phyloP scores from a whole-genome alignment of 2,113 vertebrate genomes.

The Cyprichromis sp. region DNA sequence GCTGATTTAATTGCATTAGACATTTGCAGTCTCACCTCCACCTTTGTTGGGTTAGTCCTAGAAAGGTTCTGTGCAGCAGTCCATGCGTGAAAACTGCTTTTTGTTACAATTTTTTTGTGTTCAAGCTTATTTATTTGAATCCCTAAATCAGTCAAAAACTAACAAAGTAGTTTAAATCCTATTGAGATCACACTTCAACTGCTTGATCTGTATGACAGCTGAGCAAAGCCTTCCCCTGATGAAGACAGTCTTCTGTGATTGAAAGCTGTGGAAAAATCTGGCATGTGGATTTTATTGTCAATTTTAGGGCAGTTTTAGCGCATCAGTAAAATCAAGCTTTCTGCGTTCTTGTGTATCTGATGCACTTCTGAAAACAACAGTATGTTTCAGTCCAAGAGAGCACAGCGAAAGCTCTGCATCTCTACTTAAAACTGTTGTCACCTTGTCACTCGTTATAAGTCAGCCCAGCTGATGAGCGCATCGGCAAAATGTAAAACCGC shows the following conservation, averaged over 20 bases:
- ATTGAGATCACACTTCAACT: not conserved
- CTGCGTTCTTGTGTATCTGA: not conserved
- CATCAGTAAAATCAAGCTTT: not conserved
- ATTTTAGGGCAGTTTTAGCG: not conserved
- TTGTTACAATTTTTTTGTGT: not conserved
- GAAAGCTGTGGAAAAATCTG: not conserved
- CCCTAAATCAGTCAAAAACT: not conserved
- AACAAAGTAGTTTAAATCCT: not conserved
- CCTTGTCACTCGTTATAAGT: not conserved
- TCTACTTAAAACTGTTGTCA: not conserved
- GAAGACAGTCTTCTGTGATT: not conserved
- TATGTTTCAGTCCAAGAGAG: not conserved
- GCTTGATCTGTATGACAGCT: not conserved
- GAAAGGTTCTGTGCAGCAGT: not conserved
- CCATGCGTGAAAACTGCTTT: not conserved
- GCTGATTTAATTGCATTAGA: not conserved
- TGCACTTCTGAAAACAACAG: not conserved
- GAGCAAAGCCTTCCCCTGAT: not conserved
- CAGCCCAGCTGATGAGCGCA: not conserved
- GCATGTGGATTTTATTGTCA: not conserved
- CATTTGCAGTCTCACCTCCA: not conserved
- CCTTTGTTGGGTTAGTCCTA: not conserved
- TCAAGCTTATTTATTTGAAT: not conserved
- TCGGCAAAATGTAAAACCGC: slow-evolving; percentile 30
- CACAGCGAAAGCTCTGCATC: not conserved